Evolutionary conservation across 2,797 vertebrate genomes (phyloP).

Genomic region (Masticophis lateralis): DNA sequence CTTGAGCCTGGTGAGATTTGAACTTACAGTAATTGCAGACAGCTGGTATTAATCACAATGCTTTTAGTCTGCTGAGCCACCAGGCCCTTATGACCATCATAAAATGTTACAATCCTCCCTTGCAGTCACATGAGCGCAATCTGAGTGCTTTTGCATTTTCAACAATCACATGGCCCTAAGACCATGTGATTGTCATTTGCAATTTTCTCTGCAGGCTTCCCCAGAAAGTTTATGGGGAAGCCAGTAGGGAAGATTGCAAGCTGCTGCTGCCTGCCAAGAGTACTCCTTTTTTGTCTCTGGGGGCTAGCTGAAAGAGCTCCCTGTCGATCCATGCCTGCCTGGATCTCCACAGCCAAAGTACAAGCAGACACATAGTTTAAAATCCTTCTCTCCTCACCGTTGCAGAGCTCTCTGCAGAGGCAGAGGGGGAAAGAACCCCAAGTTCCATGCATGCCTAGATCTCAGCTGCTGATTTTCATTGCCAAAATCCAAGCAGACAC

Average conservation of each 20-base stretch:
- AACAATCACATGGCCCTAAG: background rate
- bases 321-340: background rate
- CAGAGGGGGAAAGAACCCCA: background rate
- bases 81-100: background rate
- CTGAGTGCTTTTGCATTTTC: background rate
- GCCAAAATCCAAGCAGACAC: background rate
- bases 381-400: background rate
- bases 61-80: no score
- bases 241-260: background rate
- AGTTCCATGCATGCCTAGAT: background rate
- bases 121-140: background rate
- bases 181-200: background rate
- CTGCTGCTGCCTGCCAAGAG: background rate
- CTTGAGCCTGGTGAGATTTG: no score
- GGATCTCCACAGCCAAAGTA: background rate
- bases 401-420: background rate
- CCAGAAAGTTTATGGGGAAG: background rate
- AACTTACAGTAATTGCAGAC: no score
- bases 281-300: background rate
- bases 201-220: background rate
- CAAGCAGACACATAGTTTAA: no score
- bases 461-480: background rate
- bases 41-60: no score
- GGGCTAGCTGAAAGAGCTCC: background rate
- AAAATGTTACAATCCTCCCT: background rate